Conservation (phyloP, 2,113 vertebrate genomes). For the Pithys albifrons region DNA sequence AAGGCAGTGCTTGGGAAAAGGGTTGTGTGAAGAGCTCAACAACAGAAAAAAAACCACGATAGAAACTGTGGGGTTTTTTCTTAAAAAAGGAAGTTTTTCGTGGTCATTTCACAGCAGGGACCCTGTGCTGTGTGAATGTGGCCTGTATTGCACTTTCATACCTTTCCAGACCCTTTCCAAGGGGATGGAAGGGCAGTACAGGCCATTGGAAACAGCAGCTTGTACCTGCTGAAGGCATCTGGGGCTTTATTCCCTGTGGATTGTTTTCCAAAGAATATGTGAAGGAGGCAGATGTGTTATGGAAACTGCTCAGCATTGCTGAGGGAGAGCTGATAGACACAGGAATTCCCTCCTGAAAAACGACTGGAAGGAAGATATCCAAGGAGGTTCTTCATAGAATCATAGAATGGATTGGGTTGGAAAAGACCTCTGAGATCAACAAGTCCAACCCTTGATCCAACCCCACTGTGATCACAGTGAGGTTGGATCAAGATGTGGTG, state of each 20-base stretch:
- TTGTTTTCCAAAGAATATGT: rapidly evolving
- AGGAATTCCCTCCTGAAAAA: background rate
- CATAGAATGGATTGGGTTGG: too few species aligned
- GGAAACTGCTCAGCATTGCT: background rate
- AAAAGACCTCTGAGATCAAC: too few species aligned
- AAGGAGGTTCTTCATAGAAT: background rate
- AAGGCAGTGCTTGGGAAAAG: background rate
- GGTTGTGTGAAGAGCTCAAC: background rate
- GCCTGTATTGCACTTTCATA: too few species aligned
- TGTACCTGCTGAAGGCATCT: background rate
- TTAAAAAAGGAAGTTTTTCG: background rate
- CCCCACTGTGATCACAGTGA: too few species aligned
- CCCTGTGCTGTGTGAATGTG: rapidly evolving
- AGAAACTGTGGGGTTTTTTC: background rate
- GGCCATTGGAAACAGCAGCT: background rate
- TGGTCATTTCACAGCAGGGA: background rate
- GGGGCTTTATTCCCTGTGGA: background rate
- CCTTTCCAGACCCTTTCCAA: background rate
- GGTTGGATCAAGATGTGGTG: too few species aligned
- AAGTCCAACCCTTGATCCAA: too few species aligned
- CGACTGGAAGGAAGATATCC: background rate
- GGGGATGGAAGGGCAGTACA: background rate
- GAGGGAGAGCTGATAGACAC: background rate
- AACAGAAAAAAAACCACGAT: background rate
- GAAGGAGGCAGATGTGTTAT: rapidly evolving